phyloP scores from a whole-genome alignment of 2,113 vertebrate species.

The Pithys albifrons region DNA sequence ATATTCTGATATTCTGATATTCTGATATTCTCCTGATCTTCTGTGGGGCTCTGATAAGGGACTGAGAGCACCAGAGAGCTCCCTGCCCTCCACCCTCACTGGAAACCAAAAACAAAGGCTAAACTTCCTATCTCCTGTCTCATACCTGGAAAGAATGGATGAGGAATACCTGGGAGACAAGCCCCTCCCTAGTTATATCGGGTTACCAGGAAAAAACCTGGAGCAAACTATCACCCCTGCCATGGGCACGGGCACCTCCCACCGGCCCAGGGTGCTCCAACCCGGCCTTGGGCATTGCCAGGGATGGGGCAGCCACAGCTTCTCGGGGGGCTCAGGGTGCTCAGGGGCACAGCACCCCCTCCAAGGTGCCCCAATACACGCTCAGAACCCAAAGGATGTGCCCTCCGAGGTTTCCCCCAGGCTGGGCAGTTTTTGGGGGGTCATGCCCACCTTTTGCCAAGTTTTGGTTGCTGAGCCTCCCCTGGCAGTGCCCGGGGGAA shows the following conservation, averaged over 20 bases:
- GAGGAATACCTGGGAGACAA: no score
- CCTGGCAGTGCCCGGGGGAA: neutral
- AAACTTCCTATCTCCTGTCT: no score
- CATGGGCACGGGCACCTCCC: neutral
- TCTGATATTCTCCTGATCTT: no score
- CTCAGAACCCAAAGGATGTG: accelerated
- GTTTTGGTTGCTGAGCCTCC: neutral
- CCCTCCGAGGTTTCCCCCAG: neutral
- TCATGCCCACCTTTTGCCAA: neutral
- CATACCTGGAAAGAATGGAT: no score
- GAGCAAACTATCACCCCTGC: no score
- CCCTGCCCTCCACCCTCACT: no score
- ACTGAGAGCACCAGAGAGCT: no score
- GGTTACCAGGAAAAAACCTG: no score
- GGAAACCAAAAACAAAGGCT: no score
- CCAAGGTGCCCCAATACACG: accelerated
- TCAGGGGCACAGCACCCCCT: neutral
- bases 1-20: no score
- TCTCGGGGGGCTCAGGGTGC: neutral
- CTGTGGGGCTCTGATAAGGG: no score
- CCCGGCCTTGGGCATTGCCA: neutral
- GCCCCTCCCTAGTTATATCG: no score
- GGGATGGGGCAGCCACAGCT: neutral
- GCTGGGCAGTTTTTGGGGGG: neutral
- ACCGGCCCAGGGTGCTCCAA: neutral